Percentiles rank a stretch among this genome's conserved stretches.
Evolutionary conservation across 2,888 invertebrate species (phyloP).

Genomic region (Serripes groenlandicus): DNA sequence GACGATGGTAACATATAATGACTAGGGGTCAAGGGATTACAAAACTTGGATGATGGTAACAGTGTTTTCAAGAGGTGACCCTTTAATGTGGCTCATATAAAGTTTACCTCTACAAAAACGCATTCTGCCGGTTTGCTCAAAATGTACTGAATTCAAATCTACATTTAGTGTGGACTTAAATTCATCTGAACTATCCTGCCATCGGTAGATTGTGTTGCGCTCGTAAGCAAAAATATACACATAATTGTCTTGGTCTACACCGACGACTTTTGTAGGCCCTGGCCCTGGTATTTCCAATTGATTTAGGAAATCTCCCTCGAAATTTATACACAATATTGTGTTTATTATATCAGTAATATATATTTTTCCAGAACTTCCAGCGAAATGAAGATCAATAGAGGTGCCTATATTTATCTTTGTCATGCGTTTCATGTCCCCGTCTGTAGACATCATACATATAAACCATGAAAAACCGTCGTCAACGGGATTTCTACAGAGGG

Average conservation of each 20-base stretch:
- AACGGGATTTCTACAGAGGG: background rate
- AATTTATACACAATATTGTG: slow-evolving; percentile 1
- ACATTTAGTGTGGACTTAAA: too few relatives aligned
- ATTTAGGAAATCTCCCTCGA: background rate
- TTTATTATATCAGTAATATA: background rate
- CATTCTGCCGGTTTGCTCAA: too few relatives aligned
- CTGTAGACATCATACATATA: background rate
- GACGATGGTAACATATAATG: too few relatives aligned
- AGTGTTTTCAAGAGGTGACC: too few relatives aligned
- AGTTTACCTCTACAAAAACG: too few relatives aligned
- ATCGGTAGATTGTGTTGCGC: background rate
- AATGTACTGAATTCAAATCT: too few relatives aligned
- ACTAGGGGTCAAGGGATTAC: too few relatives aligned
- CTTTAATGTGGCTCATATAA: too few relatives aligned
- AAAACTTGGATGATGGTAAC: too few relatives aligned
- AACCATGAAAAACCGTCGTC: too few relatives aligned
- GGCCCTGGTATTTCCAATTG: background rate
- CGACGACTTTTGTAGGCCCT: background rate
- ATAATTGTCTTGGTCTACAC: background rate
- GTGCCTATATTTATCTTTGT: background rate
- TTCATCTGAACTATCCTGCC: too few relatives aligned
- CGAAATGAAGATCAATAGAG: background rate
- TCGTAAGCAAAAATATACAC: background rate
- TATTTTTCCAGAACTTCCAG: background rate
- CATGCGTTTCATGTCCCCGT: background rate